Evolutionary conservation across 2,888 invertebrate genomes (phyloP), one percentile per base, ranked within the genome.

Genomic region (Sceliomorpha sp.): DNA sequence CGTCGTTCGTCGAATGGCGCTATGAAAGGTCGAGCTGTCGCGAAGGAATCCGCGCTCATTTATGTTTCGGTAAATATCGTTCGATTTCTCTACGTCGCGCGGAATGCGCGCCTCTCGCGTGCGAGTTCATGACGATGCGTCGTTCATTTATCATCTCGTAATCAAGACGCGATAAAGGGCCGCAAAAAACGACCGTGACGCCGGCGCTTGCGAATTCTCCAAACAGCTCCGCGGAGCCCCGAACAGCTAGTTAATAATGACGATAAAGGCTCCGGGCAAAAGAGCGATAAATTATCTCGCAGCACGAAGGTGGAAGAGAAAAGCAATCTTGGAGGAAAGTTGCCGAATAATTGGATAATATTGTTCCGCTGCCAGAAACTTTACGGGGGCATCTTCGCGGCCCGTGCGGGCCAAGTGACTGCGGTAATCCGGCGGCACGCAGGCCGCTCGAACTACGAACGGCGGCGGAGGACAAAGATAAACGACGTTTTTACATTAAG

Each of bases 281-380:
- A 29, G 27, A 9, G 51, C 50, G 2, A 64, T 58, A 66, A 66
- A 66, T 66, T 66, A 51, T 44, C 45, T 27, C 50, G 10, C 48
- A 32, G 51, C 51, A 14, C 36, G 37, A 40, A n/a, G 24, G 29
- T 24, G 31, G 47, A 31, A 37, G 42, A 37, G 36, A 55, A 44
- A 51, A 58, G 51, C 50, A 51, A 64, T 66, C 58, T 58, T 32
- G 20, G 47, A 58, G 45, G 50, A 51, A 64, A 64, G 56, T 56
- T 66, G 29, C 51, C 51, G 51, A 66, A 66, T 58, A 66, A 66
- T 58, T 45, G 58, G 56, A 58, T 58, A 50, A 64, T 64, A 56
- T 64, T 64, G 58, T 64, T 64, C 64, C 29, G 9, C 24, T 36
- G 26, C 36, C 31, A 48, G 20, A 56, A 64, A 64, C 53, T 64